Evolutionary conservation across 2,797 vertebrate species (phyloP), one percentile per base, ranked within the genome.

Genomic region (Acridotheres tristis): DNA sequence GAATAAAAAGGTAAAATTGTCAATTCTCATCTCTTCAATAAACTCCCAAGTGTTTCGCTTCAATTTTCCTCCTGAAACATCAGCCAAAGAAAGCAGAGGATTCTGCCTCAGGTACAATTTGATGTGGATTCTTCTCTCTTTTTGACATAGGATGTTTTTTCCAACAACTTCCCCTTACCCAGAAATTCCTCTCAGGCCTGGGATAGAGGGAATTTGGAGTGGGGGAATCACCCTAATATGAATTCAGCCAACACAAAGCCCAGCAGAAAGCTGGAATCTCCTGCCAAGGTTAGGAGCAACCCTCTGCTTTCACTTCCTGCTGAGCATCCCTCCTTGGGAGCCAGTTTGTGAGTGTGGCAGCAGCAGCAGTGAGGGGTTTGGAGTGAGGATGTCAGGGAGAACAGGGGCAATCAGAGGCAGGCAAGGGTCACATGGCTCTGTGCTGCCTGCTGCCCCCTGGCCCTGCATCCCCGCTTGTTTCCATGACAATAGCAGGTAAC

Each of bases 351-450:
- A 81, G 22, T 12, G 27, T 3, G 3, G 26, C 21, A 27, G 85
- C 0, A 0, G 67, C 45, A 19, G 23, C 0, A 1, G 32, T 9
- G 34, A 34, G 5, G 3, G 29, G 11, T 16, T 42, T 3, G 9
- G 42, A 51, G 27, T 2, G 40, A 43, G 54, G 45, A 29, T 63
- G 16, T 15, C 4, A 9, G 43, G 53, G 53, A 25, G 34, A 71
- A 32, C 0, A 0, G 36, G 21, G 61, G 38, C 29, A 61, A 11
- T 1, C 9, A 13, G 48, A n/a, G n/a, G 15, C 29, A 16, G 48
- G 43, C 0, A 7, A 69, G 38, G 88, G 85, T 65, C 88, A 69
- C 73, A 4, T 9, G 68, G 59, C 32, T 86, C 67, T 5, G 43
- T 2, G 16, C 67, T 30, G 2, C 16, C 16, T 36, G 48, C 55